Conservation (phyloP, 2,888 invertebrate genomes). For the Galerucella calmariensis region DNA sequence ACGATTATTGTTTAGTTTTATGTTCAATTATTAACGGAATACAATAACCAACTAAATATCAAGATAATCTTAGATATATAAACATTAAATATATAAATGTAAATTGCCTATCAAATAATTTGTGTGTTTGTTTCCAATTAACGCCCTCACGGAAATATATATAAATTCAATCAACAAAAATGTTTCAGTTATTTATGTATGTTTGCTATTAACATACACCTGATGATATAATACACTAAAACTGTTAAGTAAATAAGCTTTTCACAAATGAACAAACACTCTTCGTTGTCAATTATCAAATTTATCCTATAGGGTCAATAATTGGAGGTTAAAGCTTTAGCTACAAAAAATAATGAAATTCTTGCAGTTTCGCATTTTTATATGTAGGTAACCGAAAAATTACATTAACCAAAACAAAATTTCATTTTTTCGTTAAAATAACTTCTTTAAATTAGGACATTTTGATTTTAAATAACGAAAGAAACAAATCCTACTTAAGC, state of each 20-base stretch:
- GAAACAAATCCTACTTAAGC: neutral
- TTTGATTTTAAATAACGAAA: neutral
- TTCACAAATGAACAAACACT: neutral
- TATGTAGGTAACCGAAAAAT: neutral
- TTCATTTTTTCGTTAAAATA: neutral
- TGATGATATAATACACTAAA: no score
- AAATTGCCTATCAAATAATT: no score
- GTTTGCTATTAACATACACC: no score
- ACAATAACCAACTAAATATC: neutral
- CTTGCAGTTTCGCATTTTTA: neutral
- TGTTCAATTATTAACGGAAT: neutral
- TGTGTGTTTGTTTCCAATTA: no score
- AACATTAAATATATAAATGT: no score
- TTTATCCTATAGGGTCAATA: neutral
- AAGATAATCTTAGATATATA: no score
- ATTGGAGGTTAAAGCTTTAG: neutral
- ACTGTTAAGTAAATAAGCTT: neutral
- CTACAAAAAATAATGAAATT: neutral
- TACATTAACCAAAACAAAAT: neutral
- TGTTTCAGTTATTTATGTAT: no score
- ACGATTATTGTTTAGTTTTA: neutral
- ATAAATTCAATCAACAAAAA: no score
- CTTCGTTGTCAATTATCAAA: neutral
- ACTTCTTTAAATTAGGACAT: neutral
- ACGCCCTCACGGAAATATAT: no score